A percentile compares a stretch with the other conserved stretches of the same genome.
These are phyloP conservation scores for Nothocercus nigrocapillus DNA, from an alignment of 2,113 vertebrate species.

Conservation along the genomic window DNA sequence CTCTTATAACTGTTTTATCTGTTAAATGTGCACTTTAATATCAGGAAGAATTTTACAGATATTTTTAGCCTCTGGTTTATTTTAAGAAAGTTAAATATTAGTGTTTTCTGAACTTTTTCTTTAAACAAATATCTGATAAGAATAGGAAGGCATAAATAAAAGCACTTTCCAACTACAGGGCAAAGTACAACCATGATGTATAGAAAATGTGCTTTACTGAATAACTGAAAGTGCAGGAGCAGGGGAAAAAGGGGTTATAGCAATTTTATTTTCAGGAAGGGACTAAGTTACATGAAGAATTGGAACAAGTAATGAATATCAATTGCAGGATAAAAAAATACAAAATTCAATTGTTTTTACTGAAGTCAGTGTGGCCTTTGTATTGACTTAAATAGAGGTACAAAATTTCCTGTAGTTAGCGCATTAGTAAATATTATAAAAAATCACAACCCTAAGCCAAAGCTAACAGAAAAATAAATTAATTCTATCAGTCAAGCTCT, in stretches of 20 bases:
- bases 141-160: not conserved
- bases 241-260: not conserved
- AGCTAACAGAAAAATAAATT: not conserved
- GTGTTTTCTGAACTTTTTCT: not conserved
- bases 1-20: not conserved
- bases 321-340: not conserved
- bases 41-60: not conserved
- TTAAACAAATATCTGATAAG: not conserved
- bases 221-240: not conserved
- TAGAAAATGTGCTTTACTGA: not conserved
- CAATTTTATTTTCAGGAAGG: not conserved
- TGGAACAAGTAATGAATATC: not conserved
- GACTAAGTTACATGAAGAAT: not conserved
- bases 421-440: not conserved
- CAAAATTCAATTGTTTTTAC: not conserved
- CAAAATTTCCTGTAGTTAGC: not conserved
- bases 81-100: not conserved
- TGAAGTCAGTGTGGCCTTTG: not conserved
- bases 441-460: not conserved
- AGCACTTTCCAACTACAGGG: not conserved
- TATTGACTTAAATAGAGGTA: not conserved
- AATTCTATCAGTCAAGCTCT: not conserved
- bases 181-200: not conserved
- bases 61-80: not conserved
- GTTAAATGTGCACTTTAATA: not conserved